Conservation (phyloP, 1,140 invertebrate genomes). For the Hylaeus volcanicus region DNA sequence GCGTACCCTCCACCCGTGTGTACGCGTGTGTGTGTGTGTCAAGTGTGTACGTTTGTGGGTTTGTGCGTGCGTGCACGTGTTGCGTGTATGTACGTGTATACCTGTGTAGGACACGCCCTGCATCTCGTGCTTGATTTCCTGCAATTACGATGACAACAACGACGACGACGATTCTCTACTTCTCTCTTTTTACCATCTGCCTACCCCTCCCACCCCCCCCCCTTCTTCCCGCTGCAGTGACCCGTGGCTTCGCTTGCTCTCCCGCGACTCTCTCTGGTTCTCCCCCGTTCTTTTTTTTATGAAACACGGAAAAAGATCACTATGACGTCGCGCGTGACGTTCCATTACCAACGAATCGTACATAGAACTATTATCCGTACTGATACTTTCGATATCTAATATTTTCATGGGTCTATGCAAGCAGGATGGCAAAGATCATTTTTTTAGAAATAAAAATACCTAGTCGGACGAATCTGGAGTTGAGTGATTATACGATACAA, state of each 20-base stretch:
- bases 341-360: too few species aligned
- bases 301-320: too few species aligned
- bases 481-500: too few species aligned
- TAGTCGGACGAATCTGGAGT: too few species aligned
- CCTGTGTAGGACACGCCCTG: conserved; percentile 24
- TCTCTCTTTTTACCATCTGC: background rate
- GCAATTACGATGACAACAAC: conserved; percentile 45
- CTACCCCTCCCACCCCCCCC: background rate
- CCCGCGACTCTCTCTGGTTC: background rate
- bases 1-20: background rate
- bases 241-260: conserved; percentile 17
- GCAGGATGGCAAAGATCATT: too few species aligned
- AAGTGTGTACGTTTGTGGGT: background rate
- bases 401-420: too few species aligned
- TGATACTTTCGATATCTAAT: too few species aligned
- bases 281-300: too few species aligned
- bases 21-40: background rate
- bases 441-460: too few species aligned
- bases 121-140: conserved; percentile 19
- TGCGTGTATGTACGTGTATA: conserved; percentile 7
- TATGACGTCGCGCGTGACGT: too few species aligned
- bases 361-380: too few species aligned
- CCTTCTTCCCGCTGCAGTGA: background rate
- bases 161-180: conserved; percentile 27
- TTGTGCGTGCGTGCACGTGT: conserved; percentile 11